Evolutionary conservation across 2,888 invertebrate genomes (phyloP), one percentile per base, ranked within the genome.

Genomic region (Papilio protenor): DNA sequence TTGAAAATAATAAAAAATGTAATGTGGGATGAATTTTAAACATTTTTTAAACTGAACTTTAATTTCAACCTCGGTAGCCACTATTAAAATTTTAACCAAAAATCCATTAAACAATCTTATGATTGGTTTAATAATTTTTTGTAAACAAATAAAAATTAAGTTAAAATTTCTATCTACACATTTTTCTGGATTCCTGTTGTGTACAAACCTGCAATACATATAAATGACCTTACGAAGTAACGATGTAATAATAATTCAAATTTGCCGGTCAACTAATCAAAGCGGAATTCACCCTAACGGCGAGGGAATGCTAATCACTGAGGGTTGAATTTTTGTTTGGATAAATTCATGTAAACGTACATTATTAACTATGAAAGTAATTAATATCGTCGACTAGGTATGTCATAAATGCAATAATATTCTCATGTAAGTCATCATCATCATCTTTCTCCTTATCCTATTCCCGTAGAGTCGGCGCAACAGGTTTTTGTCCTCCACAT

Each of bases 171-270:
- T 55, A 5, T 6, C n/a, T n/a, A 18, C 8, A n/a, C 10, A 8
- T 0, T n/a, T 18, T 8, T n/a, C 2, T 55, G n/a, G 55, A 12
- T 23, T 59, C 3, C 16, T 59, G n/a, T n/a, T n/a, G n/a, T n/a
- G n/a, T n/a, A 18, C n/a, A 57, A 59, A 33, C n/a, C 2, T 16
- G 23, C 55, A 66, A 57, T 27, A 77, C 66, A 18, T 49, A 70
- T 64, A 49, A 69, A 69, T 71, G 61, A 78, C 77, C 77, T 78
- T 75, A 71, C 64, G 71, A 78, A 45, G 74, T 75, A 78, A 71
- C 75, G 77, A 71, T 75, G 77, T 78, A 78, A 78, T 75, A 64
- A 78, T 78, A 78, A 78, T 78, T 78, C 74, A 78, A 78, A 78
- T 78, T 78, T 78, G 61, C 75, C 77, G 75, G 77, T 78, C 74